Conservation (phyloP, 2,888 invertebrate genomes). For the Amitus sp. region DNA sequence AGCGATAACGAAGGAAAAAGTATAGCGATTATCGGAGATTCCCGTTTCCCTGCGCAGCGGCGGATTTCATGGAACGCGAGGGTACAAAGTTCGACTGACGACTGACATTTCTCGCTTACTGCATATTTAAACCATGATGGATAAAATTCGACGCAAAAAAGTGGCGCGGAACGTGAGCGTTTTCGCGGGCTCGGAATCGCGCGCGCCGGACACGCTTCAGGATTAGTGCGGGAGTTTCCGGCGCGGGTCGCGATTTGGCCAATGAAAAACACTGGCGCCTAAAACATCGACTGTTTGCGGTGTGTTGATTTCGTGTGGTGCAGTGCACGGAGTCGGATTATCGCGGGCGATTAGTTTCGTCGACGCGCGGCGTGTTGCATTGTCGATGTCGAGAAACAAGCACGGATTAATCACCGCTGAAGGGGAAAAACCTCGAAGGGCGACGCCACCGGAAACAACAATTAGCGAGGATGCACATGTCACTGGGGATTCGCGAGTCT, state of each 20-base stretch:
- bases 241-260: neutral
- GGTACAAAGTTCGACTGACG: too few relatives aligned
- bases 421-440: conserved; percentile 37
- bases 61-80: neutral
- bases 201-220: neutral
- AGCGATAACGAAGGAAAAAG: neutral
- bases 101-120: neutral
- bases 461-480: conserved; percentile 42
- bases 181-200: neutral
- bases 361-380: conserved; percentile 31
- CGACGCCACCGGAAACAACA: conserved; percentile 35
- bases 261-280: neutral
- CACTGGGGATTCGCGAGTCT: too few relatives aligned
- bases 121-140: neutral
- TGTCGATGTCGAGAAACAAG: conserved; percentile 48
- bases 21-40: neutral
- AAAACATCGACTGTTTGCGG: neutral
- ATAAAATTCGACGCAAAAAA: neutral
- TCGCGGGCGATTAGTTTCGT: conserved; percentile 21
- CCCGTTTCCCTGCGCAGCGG: neutral
- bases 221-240: neutral
- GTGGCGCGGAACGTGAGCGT: neutral
- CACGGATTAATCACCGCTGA: conserved; percentile 47
- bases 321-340: conserved; percentile 10
- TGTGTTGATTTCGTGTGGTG: neutral